Base-by-base conservation (phyloP, 1,140 invertebrate species). In the Drosophila jambulina region DNA sequence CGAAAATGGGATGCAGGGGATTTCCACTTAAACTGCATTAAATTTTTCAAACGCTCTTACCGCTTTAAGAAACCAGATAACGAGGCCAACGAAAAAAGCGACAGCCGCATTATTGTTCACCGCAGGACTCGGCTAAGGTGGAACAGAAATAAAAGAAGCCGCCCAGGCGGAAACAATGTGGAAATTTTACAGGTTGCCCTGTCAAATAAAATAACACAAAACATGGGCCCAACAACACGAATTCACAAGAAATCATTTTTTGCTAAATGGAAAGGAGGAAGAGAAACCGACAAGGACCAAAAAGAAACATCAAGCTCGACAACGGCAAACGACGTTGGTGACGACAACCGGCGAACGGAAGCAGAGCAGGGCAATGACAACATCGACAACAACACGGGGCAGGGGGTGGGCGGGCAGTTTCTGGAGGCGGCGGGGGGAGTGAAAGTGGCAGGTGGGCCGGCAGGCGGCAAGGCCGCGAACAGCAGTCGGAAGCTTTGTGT, bases 401-500 rank as follows among this genome's bases (percentile, higher is more conserved):
- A 29, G 19, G n/a, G 46, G 19, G 19, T 29, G 67, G 64, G 32
- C 12, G 34, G 63, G 13, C 32, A 34, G 36, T 38, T 19, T 17
- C 10, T 4, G 40, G 68, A n/a, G 40, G 62, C 43, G 25, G 32
- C 21, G 7, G 25, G n/a, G 46, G 58, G 23, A 46, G 59, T 46
- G 40, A 42, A 23, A 25, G 21, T 21, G 42, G 17, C 21, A 25
- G 59, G 17, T 56, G 53, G 21, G 51, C 27, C 29, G 29, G 23
- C 56, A 29, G 29, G 32, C 19, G 51, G 29, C 9, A 9, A 10
- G 27, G 75, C 56, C 75, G 69, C 74, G 56, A 76, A 53, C 45
- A 48, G 53, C 75, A 76, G 78, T 53, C 86, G 86, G 85, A 90
- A 90, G 75, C 85, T 72, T 85, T 90, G 85, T 85, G 85, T 91